These are phyloP conservation scores for Cherax quadricarinatus DNA, from an alignment of 1,140 invertebrate species.

Conservation along the genomic window DNA sequence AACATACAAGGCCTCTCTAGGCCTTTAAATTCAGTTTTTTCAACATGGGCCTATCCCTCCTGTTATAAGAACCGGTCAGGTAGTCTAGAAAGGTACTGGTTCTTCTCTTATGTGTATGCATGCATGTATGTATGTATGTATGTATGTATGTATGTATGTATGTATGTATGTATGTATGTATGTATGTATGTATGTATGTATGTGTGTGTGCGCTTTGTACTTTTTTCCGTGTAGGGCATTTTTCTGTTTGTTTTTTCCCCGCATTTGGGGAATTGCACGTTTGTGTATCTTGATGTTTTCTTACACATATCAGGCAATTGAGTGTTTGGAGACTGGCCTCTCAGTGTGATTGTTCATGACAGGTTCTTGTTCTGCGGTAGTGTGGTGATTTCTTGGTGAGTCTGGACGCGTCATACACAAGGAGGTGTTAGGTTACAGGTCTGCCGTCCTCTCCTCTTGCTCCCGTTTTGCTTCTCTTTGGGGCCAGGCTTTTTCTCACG, in stretches of 20 bases:
- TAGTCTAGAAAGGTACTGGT: not conserved
- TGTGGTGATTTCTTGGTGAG: too few relatives aligned
- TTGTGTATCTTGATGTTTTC: not conserved
- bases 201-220: not conserved
- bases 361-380: too few relatives aligned
- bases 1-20: not conserved
- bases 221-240: not conserved
- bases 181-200: not conserved
- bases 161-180: not conserved
- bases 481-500: too few relatives aligned
- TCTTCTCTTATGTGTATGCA: not conserved
- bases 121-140: not conserved
- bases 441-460: too few relatives aligned
- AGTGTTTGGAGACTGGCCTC: too few relatives aligned
- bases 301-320: not conserved
- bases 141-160: not conserved
- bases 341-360: too few relatives aligned
- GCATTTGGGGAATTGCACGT: not conserved
- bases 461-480: too few relatives aligned
- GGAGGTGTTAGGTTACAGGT: too few relatives aligned
- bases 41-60: constrained; percentile 8
- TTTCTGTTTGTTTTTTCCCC: not conserved
- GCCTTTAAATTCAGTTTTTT: not conserved
- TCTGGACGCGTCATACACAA: too few relatives aligned
- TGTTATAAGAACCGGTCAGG: not conserved